Evolutionary conservation across 2,888 invertebrate species (phyloP), one percentile per base, ranked within the genome.

Genomic region (Sminthurinus aureus): DNA sequence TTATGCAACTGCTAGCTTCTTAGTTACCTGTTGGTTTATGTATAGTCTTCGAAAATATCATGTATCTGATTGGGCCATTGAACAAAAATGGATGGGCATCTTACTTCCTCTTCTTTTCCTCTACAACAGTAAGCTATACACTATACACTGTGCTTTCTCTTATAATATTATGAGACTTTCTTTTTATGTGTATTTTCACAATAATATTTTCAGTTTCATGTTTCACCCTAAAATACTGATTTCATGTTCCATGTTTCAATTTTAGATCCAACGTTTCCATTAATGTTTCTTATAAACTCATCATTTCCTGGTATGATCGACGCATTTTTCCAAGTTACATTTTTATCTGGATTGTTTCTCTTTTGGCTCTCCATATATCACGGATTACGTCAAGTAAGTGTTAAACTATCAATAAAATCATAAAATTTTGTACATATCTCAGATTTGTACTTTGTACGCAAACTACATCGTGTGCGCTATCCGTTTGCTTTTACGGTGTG

Each of bases 321-420:
- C 90, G 95, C 96, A 0, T 90, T 97, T 74, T 94, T 97, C 88
- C 98, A 98, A 91, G 95, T 96, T 0, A 94, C 96, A 0, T 98
- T 98, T 90, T 92, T 98, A 0, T 95, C 95, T 87, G 94, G 94
- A 8, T 92, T 99, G 84, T 92, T 98, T 87, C 92, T 98, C 89
- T 98, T 98, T 89, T 98, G 98, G 98, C 92, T 99, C 20, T 96
- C 97, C 88, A 94, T 97, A 87, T 98, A 98, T 91, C 98, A 99
- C 90, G 98, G 98, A 0, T 92, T 98, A 64, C 92, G 98, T 90
- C 96, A 96, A 93, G 96, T 88, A 85, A 82, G 20, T 79, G n/a
- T n/a, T n/a, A n/a, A n/a, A n/a, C n/a, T n/a, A n/a, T n/a, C n/a
- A n/a, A n/a, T n/a, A n/a, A n/a, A n/a, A n/a, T n/a, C n/a, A n/a